Evolutionary conservation across 2,113 vertebrate genomes (phyloP).

Genomic region (Dipodomys merriami): DNA sequence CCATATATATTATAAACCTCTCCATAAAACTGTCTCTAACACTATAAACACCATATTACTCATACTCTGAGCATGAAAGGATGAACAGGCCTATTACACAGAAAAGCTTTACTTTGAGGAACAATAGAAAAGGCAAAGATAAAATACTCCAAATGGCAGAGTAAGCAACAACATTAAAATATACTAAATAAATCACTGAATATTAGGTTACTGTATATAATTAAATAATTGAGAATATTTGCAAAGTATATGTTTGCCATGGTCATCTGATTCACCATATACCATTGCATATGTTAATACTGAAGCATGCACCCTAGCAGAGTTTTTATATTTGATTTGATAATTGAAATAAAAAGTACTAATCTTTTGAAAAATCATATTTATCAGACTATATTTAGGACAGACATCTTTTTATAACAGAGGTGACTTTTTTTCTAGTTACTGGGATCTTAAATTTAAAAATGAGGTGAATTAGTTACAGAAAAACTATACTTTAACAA

Average conservation of each 20-base stretch:
- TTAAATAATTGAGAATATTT: background rate
- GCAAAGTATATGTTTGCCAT: background rate
- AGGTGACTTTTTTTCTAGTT: background rate
- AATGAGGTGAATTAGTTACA: rapidly evolving
- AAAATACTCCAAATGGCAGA: background rate
- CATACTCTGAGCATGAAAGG: constrained; percentile 43
- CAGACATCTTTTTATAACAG: background rate
- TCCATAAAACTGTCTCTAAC: constrained; percentile 70
- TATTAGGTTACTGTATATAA: too few species aligned
- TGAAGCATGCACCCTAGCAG: rapidly evolving
- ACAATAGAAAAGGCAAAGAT: constrained; percentile 36
- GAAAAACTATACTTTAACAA: background rate
- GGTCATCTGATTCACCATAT: rapidly evolving
- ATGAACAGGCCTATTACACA: constrained; percentile 55
- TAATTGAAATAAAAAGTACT: background rate
- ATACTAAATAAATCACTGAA: background rate
- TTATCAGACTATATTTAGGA: background rate
- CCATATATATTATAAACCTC: constrained; percentile 63
- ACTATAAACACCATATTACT: constrained; percentile 57
- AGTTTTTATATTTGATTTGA: constrained; percentile 13
- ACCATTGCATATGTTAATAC: background rate
- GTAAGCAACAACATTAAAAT: background rate
- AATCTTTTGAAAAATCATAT: background rate
- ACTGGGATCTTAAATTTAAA: background rate
- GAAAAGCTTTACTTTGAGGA: constrained; percentile 34